Evolutionary conservation across 1,140 invertebrate species (phyloP), one percentile per base, ranked within the genome.

Genomic region (Papilio xuthus): DNA sequence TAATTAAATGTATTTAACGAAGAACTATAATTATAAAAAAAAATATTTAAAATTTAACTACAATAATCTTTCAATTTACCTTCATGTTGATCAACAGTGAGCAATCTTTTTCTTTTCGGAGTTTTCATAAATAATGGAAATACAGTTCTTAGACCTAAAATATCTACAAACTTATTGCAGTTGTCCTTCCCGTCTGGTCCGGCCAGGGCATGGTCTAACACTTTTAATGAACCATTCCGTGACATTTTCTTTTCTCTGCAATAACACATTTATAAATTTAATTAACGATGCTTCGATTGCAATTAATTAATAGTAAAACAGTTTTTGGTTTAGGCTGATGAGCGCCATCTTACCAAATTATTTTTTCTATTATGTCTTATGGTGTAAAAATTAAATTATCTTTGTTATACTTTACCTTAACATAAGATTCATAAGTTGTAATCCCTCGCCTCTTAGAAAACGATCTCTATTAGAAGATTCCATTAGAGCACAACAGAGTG

Each of bases 101-200:
- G 95, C 44, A 99, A 96, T 85, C 97, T 97, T 90, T 97, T 97
- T 85, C 97, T 97, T 78, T 97, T 98, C 6, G 99, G 99, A 0
- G 99, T 99, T 95, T 99, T 99, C 99, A 99, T 99, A 89, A 99
- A 99, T 0, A 99, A 94, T 1, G 99, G 99, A 94, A 99, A 99
- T 75, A 99, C 97, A 1, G 98, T 99, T 42, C 99, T 94, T 10
- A 99, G 95, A 0, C 99, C 99, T 2, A 99, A 95, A 85, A 99
- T 99, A 90, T 99, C 99, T 0, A 99, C 98, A 94, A 99, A 99
- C 93, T 99, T 99, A 88, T 98, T 98, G 89, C 99, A 99, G 90
- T 99, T 99, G 82, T 99, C 98, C 86, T 96, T 96, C 8, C 98
- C 99, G 90, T 99, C 98, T 2, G 96, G 95, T 6, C 98, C 98